Evolutionary conservation across 1,140 invertebrate species (phyloP).

Genomic region (Formica selysi): DNA sequence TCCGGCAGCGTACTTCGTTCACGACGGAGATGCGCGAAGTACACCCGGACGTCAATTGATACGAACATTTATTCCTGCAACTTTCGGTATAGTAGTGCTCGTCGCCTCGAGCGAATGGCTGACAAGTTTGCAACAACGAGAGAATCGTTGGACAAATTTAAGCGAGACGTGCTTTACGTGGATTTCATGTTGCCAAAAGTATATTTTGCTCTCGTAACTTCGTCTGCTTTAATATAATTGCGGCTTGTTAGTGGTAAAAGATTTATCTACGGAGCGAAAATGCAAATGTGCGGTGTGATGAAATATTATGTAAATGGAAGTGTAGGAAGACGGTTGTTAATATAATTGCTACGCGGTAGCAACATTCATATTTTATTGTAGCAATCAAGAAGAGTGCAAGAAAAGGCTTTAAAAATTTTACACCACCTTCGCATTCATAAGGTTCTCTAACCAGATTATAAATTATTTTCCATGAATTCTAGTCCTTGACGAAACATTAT

Average conservation of each 20-base stretch:
- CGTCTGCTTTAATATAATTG: slow-evolving; percentile 20
- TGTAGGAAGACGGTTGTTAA: neutral
- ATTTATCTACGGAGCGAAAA: slow-evolving; percentile 1
- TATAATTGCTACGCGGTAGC: slow-evolving; percentile 15
- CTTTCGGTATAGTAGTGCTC: slow-evolving; percentile 7
- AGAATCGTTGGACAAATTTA: slow-evolving; percentile 14
- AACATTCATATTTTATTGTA: slow-evolving; percentile 37
- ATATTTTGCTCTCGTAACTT: slow-evolving; percentile 22
- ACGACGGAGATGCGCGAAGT: slow-evolving; percentile 34
- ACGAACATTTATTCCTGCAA: slow-evolving; percentile 49
- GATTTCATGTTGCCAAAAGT: neutral
- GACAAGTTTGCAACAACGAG: slow-evolving; percentile 35
- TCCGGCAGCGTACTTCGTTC: neutral
- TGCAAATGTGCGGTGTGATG: neutral
- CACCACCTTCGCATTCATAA: neutral
- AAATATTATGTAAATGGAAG: slow-evolving; percentile 41
- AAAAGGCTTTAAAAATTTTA: slow-evolving; percentile 5
- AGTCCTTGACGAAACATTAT: neutral
- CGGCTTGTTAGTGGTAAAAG: neutral
- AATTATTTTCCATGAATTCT: neutral
- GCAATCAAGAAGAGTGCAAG: neutral
- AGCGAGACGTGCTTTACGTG: slow-evolving; percentile 4
- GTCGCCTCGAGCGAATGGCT: slow-evolving; percentile 16
- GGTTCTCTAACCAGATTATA: neutral
- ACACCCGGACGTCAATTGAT: slow-evolving; percentile 35